Conservation (phyloP, 53 echinoderm and acorn worm species). For the Actinopyga echinites region DNA sequence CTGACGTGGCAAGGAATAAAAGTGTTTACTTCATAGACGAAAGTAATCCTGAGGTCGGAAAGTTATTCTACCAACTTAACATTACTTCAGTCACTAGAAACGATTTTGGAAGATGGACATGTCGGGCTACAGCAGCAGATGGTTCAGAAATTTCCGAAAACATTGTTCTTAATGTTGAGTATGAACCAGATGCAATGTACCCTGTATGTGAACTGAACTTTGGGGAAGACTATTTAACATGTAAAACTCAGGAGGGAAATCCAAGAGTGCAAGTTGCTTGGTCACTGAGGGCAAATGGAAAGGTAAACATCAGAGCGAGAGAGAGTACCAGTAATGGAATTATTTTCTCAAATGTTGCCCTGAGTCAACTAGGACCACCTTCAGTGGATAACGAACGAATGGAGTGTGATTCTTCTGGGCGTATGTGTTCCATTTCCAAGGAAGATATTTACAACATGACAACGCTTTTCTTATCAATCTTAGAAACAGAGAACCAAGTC, state of each 20-base stretch:
- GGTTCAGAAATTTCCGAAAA: not conserved
- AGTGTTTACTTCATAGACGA: not conserved
- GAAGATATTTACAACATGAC: not conserved
- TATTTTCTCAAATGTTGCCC: not conserved
- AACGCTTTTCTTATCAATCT: not conserved
- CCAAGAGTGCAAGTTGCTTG: slow-evolving; percentile 2
- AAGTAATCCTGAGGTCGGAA: not conserved
- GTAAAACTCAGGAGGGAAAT: slow-evolving; percentile 21
- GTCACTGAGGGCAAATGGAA: not conserved
- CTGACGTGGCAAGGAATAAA: not conserved
- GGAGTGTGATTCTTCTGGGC: not conserved
- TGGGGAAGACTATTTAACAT: not conserved
- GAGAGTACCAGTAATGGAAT: not conserved
- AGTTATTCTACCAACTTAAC: not conserved
- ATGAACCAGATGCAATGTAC: slow-evolving; percentile 5
- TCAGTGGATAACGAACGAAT: not conserved
- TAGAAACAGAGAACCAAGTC: not conserved
- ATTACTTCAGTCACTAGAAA: not conserved
- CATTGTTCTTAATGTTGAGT: not conserved
- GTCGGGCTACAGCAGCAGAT: not conserved
- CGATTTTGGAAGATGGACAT: slow-evolving; percentile 25
- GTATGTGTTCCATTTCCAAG: not conserved
- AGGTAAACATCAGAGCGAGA: not conserved
- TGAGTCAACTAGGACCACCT: not conserved
- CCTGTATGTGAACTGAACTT: not conserved